These are phyloP conservation scores for Sminthopsis crassicaudata DNA, from an alignment of 2,113 vertebrate genomes.

Conservation along the genomic window DNA sequence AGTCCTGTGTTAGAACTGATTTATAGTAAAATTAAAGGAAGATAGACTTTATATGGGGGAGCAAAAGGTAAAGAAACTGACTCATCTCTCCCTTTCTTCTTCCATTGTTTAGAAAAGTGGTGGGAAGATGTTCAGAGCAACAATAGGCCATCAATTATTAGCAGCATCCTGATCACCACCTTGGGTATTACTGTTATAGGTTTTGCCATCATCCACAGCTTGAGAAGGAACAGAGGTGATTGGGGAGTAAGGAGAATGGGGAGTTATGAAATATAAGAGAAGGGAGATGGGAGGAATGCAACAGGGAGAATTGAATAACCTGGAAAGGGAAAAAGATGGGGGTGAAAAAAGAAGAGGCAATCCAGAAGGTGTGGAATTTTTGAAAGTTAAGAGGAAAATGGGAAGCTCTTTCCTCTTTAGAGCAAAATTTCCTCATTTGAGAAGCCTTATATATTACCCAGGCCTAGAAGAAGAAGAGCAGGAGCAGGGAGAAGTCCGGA, in stretches of 20 bases:
- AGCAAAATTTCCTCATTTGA: neutral
- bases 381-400: neutral
- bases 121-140: slow-evolving; percentile 84
- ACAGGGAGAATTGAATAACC: neutral
- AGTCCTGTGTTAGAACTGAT: neutral
- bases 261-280: slow-evolving; percentile 84
- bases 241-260: slow-evolving; percentile 84
- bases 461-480: neutral
- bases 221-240: slow-evolving; percentile 84
- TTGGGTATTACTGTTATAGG: slow-evolving; percentile 84
- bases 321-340: neutral
- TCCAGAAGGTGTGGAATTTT: neutral
- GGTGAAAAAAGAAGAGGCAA: neutral
- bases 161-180: slow-evolving; percentile 73
- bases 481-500: neutral
- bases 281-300: slow-evolving; percentile 84
- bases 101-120: slow-evolving; percentile 79
- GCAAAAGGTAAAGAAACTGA: slow-evolving; percentile 11
- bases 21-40: neutral
- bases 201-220: slow-evolving; percentile 81
- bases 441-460: neutral
- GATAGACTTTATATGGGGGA: neutral
- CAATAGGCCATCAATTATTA: slow-evolving; percentile 87
- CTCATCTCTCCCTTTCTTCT: slow-evolving; percentile 9
- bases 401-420: neutral